Percentiles rank a stretch among this genome's conserved stretches.
Evolutionary conservation across 1,140 invertebrate species (phyloP).

Genomic region (Matsumurasca onukii): DNA sequence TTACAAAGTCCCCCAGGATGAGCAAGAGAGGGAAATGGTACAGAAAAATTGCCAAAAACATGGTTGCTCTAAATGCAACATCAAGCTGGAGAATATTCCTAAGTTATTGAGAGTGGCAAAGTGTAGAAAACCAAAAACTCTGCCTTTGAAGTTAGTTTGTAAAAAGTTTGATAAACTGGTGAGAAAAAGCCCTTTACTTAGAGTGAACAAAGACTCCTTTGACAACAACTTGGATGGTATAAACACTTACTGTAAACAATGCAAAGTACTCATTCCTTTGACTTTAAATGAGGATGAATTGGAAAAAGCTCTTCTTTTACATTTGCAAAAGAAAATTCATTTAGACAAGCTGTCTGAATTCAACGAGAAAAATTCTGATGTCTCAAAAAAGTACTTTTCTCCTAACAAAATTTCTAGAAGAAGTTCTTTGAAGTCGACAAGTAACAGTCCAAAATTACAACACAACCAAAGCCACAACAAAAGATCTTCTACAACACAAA

Average conservation of each 20-base stretch:
- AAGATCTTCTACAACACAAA: too few species aligned
- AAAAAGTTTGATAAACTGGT: background rate
- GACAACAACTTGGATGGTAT: conserved; percentile 4
- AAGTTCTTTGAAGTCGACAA: too few species aligned
- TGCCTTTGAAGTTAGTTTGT: background rate
- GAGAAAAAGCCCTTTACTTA: background rate
- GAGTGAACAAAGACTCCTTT: background rate
- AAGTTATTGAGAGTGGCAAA: background rate
- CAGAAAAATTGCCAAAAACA: too few species aligned
- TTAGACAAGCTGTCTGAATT: too few species aligned
- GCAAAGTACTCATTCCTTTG: conserved; percentile 3
- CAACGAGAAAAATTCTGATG: too few species aligned
- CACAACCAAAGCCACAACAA: too few species aligned
- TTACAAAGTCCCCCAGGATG: too few species aligned
- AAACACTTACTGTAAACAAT: background rate
- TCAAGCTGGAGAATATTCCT: background rate
- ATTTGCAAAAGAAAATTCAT: conserved; percentile 5
- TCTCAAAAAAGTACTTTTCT: too few species aligned
- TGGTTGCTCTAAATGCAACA: too few species aligned
- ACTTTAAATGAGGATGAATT: background rate
- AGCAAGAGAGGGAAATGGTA: too few species aligned
- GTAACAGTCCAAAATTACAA: too few species aligned
- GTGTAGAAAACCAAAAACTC: background rate
- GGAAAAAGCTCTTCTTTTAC: background rate
- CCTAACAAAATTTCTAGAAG: too few species aligned